Base-by-base conservation (phyloP, 2,888 invertebrate genomes). In the Drosophila cracens region DNA sequence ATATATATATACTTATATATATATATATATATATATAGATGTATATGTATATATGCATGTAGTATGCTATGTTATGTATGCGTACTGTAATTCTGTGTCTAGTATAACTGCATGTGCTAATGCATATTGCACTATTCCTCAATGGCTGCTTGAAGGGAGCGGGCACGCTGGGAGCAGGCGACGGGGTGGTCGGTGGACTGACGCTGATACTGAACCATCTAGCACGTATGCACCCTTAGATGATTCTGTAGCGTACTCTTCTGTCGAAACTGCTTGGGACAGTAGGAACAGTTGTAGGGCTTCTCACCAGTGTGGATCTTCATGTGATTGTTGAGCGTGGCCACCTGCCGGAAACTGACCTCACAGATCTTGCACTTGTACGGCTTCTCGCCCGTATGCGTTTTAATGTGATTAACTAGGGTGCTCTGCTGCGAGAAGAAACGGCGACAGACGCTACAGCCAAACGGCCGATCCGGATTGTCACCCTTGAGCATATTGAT, bases 281-380 rank as follows among this genome's bases (percentile, higher is more conserved):
- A 92, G 82, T 91, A 92, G 92, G 92, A 92, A 91, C 92, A 92
- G 86, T 84, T 90, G 72, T 91, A 92, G 69, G 91, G 91, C 83
- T 92, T 92, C 76, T 92, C 91, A 60, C 91, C 91, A 68, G 91
- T 92, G 66, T 92, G 91, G 77, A 92, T 92, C 85, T 92, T 92
- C 90, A 92, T 91, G 79, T 92, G 91, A 64, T 92, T 92, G 73
- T 92, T 92, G 62, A 92, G 83, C 77, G 91, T 92, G 67, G 91
- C 92, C 74, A 92, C 85, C 74, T 92, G 91, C 70, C 91, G 91
- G 76, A 92, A 92, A 71, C 87, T 87, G 54, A 91, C 89, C 62
- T 92, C 91, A 76, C 91, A 92, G 76, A 91, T 90, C 89, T 92
- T 92, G 75, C 91, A 92, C 71, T 91, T 91, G 79, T 92, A 91